A percentile compares a stretch with the other conserved stretches of the same genome.
Evolutionary conservation across 2,888 invertebrate species (phyloP).

Genomic region (Tenthredo livida): DNA sequence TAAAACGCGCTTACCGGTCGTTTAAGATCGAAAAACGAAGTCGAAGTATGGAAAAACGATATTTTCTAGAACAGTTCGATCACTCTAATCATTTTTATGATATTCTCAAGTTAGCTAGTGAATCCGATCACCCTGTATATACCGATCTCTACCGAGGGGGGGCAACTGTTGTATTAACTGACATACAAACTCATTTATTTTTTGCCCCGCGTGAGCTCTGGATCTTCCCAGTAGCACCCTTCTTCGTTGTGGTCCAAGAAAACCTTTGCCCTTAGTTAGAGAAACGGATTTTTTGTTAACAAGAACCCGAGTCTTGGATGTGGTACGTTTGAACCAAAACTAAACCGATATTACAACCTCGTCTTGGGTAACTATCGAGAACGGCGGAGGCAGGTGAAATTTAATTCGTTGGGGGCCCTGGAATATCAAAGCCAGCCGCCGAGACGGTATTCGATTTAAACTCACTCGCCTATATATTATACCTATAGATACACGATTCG

Average conservation of each 20-base stretch:
- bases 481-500: background rate
- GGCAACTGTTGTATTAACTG: slow-evolving; percentile 1
- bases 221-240: slow-evolving; percentile 55
- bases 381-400: slow-evolving; percentile 35
- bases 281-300: slow-evolving; percentile 21
- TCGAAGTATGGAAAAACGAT: too few species aligned
- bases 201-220: slow-evolving; percentile 42
- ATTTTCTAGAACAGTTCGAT: too few species aligned
- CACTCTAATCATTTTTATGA: background rate
- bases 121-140: slow-evolving; percentile 11
- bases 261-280: slow-evolving; percentile 23
- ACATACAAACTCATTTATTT: slow-evolving; percentile 58
- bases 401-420: slow-evolving; percentile 48
- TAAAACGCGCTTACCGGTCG: background rate
- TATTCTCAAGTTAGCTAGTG: background rate
- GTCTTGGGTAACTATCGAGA: slow-evolving; percentile 16
- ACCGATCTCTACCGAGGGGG: background rate
- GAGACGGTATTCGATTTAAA: slow-evolving; percentile 14
- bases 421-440: slow-evolving; percentile 48
- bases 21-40: background rate
- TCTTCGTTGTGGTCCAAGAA: slow-evolving; percentile 54
- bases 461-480: background rate
- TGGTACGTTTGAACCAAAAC: slow-evolving; percentile 18
- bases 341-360: slow-evolving; percentile 15
- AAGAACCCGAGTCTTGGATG: background rate